Evolutionary conservation across 2,888 invertebrate species (phyloP), one percentile per base, ranked within the genome.

Genomic region (Dryocosmus kuriphilus): DNA sequence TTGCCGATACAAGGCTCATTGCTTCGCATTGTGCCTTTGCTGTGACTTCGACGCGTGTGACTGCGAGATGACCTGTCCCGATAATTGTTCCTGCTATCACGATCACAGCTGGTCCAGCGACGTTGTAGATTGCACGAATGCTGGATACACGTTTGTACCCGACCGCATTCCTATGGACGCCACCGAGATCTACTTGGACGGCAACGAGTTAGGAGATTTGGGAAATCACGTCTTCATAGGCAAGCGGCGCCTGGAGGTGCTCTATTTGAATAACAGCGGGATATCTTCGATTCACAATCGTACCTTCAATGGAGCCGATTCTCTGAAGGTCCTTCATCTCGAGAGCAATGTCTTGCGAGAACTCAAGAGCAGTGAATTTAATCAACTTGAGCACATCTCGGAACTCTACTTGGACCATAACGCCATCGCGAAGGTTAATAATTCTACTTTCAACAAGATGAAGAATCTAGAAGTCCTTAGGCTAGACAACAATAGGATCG

Each of bases 1-100:
- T 85, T 97, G 97, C 91, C 94, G 94, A 84, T 97, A 97, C 92
- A 95, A 95, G 88, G 94, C 95, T 81, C 96, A 96, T 91, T 97
- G 97, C 92, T 97, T 96, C 92, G 95, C 96, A 77, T 92, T 96
- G 82, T 97, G 97, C 92, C 96, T 96, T 92, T 97, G n/a, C n/a
- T n/a, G n/a, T n/a, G n/a, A n/a, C n/a, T n/a, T n/a, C n/a, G 96
- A 96, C 92, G 96, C 96, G 82, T 97, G 97, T 92, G 97, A 97
- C 92, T 97, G 97, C 92, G 96, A 97, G 93, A 97, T 97, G 96
- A 96, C 96, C 86, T 97, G 97, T 91, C 97, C 97, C 84, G 94
- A 94, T 91, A 95, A 95, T 91, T 97, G 97, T 92, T 95, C 95
- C 84, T 97, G 97, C 91, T 97, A 95, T 93, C 96, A 96, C 93